phyloP scores from a whole-genome alignment of 2,113 vertebrate species.

The Otus sunia region DNA sequence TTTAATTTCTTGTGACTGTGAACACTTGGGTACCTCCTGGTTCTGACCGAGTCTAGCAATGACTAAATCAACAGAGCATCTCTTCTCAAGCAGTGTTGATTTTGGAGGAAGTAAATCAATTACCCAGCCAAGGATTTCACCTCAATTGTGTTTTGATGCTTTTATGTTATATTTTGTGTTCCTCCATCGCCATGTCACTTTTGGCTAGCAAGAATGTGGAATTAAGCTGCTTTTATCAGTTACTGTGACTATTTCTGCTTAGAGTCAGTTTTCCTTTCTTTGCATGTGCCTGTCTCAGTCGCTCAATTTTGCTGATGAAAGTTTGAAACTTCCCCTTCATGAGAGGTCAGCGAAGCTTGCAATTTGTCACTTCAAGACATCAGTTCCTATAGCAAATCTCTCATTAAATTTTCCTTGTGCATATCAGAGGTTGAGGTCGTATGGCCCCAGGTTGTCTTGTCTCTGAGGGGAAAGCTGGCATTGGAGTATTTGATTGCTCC shows the following conservation, averaged over 20 bases:
- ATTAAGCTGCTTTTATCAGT: background rate
- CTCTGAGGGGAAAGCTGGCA: background rate
- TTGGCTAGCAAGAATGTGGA: background rate
- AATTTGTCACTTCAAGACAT: slow-evolving; percentile 37
- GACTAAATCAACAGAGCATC: background rate
- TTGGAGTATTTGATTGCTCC: slow-evolving; percentile 39
- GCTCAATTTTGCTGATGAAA: slow-evolving; percentile 25
- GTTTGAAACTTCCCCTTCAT: slow-evolving; percentile 13
- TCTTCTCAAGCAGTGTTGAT: background rate
- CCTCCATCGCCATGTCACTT: background rate
- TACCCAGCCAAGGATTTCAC: background rate
- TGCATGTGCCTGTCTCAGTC: background rate
- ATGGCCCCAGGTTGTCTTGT: slow-evolving; percentile 23
- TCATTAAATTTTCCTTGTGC: slow-evolving; percentile 31
- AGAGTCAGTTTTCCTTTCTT: background rate
- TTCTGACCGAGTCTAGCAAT: background rate
- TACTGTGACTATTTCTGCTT: background rate
- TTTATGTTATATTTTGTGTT: background rate
- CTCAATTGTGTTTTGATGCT: background rate
- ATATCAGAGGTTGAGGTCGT: background rate
- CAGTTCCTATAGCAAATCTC: slow-evolving; percentile 10
- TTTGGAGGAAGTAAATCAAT: background rate
- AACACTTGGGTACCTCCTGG: background rate
- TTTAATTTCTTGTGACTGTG: slow-evolving; percentile 19
- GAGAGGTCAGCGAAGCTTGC: slow-evolving; percentile 12